Evolutionary conservation across 2,797 vertebrate genomes (phyloP), one percentile per base, ranked within the genome.

Genomic region (Lacerta agilis): DNA sequence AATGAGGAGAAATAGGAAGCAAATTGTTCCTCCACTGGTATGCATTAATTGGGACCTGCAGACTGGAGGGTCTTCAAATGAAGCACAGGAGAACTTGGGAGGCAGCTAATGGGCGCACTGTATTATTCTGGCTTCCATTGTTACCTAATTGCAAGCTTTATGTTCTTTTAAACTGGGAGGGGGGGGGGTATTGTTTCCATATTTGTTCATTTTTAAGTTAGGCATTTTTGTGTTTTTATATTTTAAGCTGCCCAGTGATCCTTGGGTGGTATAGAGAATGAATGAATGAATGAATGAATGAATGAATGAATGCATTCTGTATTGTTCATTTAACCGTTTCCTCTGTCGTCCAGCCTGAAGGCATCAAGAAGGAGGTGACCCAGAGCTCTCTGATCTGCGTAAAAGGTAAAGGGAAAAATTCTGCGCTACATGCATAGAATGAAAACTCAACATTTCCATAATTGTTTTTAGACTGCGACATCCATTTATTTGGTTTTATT

Each of bases 331-430:
- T 90, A 89, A 91, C 45, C 55, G 78, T 13, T 87, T 87, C 87
- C 2, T 23, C 33, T 83, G 38, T 41, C 89, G 64, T 66, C 89
- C 88, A 97, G 97, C 95, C 96, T 76, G 96, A 97, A 95, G 97
- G 97, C 38, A 82, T 97, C 90, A 93, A 95, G 94, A 97, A 94
- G 69, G 96, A 97, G 83, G 85, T 89, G 87, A 96, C 95, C 33
- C 94, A 96, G 77, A 96, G 95, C 85, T 92, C 94, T 36, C 95
- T 97, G 8, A 0, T 97, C 82, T 97, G 96, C 78, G 83, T 94
- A 0, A 94, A 97, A 96, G 97, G 97, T 97, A 96, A 41, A 41
- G 1, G 38, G 38, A 41, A 41, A 41, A 41, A 41, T 41, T 41
- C 38, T 95, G 92, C 8, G 11, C 18, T 76, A 4, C 45, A 61